Evolutionary conservation across 2,888 invertebrate species (phyloP), one percentile per base, ranked within the genome.

Genomic region (Thalpophila matura): DNA sequence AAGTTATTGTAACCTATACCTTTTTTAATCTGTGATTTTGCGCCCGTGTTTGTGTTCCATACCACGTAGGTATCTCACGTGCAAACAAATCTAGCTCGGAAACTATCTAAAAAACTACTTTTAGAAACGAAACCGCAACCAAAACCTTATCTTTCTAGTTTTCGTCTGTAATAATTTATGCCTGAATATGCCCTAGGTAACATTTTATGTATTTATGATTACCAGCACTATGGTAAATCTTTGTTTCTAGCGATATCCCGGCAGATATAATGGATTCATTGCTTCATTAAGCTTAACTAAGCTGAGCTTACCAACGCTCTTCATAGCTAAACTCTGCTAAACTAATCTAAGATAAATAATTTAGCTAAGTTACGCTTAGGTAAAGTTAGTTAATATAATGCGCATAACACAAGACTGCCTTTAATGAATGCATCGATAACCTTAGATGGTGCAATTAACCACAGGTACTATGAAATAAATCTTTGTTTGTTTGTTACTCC

Each of bases 291-390:
- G 49, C 22, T 45, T 31, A 14, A 37, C 45, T 37, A 38, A 38
- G 29, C 60, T 14, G 12, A 29, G n/a, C 16, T 35, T 27, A 71
- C 1, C 14, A 16, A 14, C 10, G 37, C 18, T 16, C 24, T 16
- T 27, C 22, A 38, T 5, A 24, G 26, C 18, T 22, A 6, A 35
- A 27, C 20, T 43, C 3, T 18, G 26, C 18, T 22, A 6, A 35
- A 27, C 20, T 43, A 33, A 70, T 27, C 26, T 43, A 14, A 61
- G 14, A 31, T 43, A n/a, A 62, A 31, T 61, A 43, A 42, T 42
- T 47, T 42, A 7, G 33, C 16, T 46, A 70, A 18, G 5, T 49
- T 33, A 37, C 20, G 14, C 27, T 33, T 14, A 9, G 27, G 14
- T 55, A 20, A 33, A 51, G 7, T 27, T 24, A 20, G n/a, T n/a